Base-by-base conservation (phyloP, 2,888 invertebrate genomes). In the Chelonus formosanus region DNA sequence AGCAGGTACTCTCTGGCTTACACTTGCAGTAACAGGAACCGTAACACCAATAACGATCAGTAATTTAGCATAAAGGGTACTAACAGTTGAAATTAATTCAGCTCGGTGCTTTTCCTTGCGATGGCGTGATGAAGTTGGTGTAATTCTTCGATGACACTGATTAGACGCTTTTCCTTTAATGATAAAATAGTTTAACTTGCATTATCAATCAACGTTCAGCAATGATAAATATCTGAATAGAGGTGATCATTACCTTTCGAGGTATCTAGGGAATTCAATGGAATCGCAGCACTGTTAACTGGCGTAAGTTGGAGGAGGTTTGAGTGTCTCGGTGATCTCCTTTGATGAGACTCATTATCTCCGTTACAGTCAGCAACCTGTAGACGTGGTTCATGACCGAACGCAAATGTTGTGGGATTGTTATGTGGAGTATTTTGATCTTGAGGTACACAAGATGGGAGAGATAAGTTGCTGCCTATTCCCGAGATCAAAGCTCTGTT, bases 21-120 rank as follows among this genome's bases (percentile, higher is more conserved):
- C 91, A 59, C 94, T 92, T 86, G 95, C 94, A 3, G 95, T 93
- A 68, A 96, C 89, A 3, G 96, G 95, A 76, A 96, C 90, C 10
- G 95, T 93, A 47, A 95, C 88, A 20, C 81, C 82, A 53, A 82
- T 73, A 4, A 96, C 91, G 8, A 96, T 92, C 67, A 96, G 84
- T 8, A 95, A 86, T 82, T 96, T 94, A 63, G 92, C 93, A 84
- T 96, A 96, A 36, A 95, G 86, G 3, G 92, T 79, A 69, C 82
- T 80, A 60, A 81, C 74, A 48, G 80, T 80, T 32, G 83, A 81
- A 56, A 80, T 76, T 61, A 83, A 75, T 68, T 79, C 77, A 3
- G 78, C 73, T 3, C 79, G 75, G 57, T 76, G 75, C 56, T 73
- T 76, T 47, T 74, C 67, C 47, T 72, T 75, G 36, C 65, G 62